Evolutionary conservation across 2,888 invertebrate species (phyloP).

Genomic region (Nemoura dubitans): DNA sequence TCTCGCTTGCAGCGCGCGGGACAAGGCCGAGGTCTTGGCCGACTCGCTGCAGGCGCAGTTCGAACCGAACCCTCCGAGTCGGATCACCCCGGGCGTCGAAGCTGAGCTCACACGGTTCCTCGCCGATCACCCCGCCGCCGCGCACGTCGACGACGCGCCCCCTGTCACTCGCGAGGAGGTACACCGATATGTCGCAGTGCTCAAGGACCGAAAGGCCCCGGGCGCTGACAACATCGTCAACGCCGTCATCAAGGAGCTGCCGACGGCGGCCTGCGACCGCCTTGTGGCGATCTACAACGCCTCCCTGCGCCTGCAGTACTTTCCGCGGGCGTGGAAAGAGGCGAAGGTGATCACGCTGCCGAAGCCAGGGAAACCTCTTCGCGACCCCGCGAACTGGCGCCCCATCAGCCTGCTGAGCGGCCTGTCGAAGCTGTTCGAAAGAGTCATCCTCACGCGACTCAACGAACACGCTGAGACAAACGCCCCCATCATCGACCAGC

Average conservation of each 20-base stretch:
- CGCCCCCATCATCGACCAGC: too few relatives aligned
- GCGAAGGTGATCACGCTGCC: too few relatives aligned
- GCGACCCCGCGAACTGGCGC: too few relatives aligned
- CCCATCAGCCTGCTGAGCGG: too few relatives aligned
- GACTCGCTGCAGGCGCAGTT: constrained; percentile 15
- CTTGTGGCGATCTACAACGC: too few relatives aligned
- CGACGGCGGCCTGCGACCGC: too few relatives aligned
- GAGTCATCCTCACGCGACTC: too few relatives aligned
- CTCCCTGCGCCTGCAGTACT: too few relatives aligned
- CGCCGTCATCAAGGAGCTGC: neutral
- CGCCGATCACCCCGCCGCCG: neutral
- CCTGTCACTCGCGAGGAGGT: neutral
- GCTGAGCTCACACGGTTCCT: neutral
- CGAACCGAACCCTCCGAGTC: neutral
- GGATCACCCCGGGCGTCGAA: neutral
- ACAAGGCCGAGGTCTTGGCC: neutral
- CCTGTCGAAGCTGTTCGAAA: too few relatives aligned
- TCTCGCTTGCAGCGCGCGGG: constrained; percentile 7
- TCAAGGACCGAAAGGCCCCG: neutral
- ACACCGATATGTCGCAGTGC: neutral
- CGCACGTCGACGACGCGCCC: neutral
- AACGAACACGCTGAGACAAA: too few relatives aligned
- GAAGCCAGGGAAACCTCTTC: too few relatives aligned
- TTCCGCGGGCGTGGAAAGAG: too few relatives aligned
- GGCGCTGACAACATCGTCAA: neutral